Percentiles rank a stretch among this genome's conserved stretches.
These are phyloP conservation scores for Poecile montanus DNA, from an alignment of 2,797 vertebrate species.

Conservation along the genomic window DNA sequence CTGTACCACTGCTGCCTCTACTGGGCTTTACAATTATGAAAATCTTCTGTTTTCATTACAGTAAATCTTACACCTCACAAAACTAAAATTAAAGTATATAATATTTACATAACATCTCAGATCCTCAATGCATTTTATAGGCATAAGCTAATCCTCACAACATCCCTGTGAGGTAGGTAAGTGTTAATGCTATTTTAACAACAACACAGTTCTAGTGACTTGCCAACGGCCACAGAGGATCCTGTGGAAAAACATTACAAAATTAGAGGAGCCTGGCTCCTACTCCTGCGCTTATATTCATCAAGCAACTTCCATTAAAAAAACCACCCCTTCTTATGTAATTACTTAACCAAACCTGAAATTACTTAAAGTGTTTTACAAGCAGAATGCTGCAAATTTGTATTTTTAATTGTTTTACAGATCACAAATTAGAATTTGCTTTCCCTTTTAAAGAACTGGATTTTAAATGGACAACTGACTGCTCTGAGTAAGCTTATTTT, in stretches of 20 bases:
- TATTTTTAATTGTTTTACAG: not conserved
- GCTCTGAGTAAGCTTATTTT: not conserved
- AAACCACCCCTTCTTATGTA: not conserved
- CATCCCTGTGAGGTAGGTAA: slow-evolving; percentile 63
- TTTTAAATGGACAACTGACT: not conserved
- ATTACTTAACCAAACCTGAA: slow-evolving; percentile 10
- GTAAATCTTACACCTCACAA: slow-evolving; percentile 43
- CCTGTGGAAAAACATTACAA: slow-evolving; percentile 28
- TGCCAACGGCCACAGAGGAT: slow-evolving; percentile 6
- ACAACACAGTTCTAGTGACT: not conserved
- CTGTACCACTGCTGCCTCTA: not conserved
- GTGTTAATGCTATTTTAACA: not conserved
- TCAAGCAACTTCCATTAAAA: slow-evolving; percentile 45
- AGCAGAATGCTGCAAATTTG: not conserved
- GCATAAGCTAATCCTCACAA: slow-evolving; percentile 60
- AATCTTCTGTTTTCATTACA: not conserved
- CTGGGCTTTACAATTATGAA: not conserved
- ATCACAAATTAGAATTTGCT: slow-evolving; percentile 2
- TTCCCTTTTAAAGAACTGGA: not conserved
- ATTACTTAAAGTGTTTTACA: slow-evolving; percentile 4
- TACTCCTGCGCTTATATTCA: slow-evolving; percentile 63
- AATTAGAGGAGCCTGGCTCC: slow-evolving; percentile 55
- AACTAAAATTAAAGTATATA: slow-evolving; percentile 39
- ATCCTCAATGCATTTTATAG: slow-evolving; percentile 41
- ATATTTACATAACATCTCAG: slow-evolving; percentile 47